These are phyloP conservation scores for Hofmannophila pseudospretella DNA, from an alignment of 2,888 invertebrate genomes.

Conservation along the genomic window DNA sequence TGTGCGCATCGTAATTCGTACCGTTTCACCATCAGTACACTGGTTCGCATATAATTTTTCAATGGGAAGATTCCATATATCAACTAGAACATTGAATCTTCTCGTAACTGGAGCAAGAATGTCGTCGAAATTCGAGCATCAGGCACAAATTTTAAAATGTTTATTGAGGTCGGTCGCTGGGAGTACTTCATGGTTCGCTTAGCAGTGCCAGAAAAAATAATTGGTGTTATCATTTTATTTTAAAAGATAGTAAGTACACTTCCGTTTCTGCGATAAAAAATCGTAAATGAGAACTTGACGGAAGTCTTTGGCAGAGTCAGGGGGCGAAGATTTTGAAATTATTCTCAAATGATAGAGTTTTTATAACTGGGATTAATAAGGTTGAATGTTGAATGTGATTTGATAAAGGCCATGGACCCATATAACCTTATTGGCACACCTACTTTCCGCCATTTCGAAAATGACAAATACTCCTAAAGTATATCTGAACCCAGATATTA, in stretches of 20 bases:
- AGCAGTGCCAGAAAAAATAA: constrained; percentile 32
- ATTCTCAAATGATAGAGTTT: too few species aligned
- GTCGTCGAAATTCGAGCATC: constrained; percentile 14
- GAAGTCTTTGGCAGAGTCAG: not conserved
- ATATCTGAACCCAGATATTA: too few species aligned
- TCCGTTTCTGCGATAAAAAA: constrained; percentile 3
- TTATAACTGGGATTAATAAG: too few species aligned
- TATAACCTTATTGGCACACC: too few species aligned
- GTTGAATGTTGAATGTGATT: not conserved
- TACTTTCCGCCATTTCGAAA: too few species aligned
- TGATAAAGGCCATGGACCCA: too few species aligned
- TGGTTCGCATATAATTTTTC: constrained; percentile 6
- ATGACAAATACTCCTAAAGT: too few species aligned
- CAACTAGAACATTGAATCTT: not conserved
- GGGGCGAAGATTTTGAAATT: too few species aligned
- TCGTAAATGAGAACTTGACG: not conserved
- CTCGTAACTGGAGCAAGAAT: constrained; percentile 13
- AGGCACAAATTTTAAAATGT: constrained; percentile 23
- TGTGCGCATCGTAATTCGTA: constrained; percentile 47
- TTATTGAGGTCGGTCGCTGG: constrained; percentile 39
- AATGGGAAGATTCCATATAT: not conserved
- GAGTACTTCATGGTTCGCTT: constrained; percentile 42
- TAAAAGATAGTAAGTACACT: not conserved
- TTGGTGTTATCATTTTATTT: constrained; percentile 18
- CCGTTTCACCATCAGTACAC: constrained; percentile 44